Conservation (phyloP, 2,797 vertebrate genomes). For the Synanceia verrucosa region DNA sequence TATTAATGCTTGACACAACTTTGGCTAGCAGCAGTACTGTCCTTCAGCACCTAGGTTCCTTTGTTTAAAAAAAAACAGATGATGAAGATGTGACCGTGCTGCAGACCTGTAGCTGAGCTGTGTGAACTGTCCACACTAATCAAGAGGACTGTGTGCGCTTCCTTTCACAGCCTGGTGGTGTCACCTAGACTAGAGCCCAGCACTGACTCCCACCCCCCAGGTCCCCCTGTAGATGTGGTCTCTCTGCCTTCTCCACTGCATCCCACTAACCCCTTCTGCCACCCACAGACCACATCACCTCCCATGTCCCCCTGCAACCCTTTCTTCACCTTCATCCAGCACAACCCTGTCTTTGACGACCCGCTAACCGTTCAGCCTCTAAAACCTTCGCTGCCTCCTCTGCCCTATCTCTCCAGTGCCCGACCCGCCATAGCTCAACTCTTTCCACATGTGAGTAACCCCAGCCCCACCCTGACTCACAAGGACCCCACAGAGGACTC, state of each 20-base stretch:
- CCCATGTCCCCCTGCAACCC: slow-evolving; percentile 86
- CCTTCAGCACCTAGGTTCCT: no score
- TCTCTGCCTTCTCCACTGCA: slow-evolving; percentile 73
- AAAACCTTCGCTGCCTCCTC: slow-evolving; percentile 87
- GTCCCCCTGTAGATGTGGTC: slow-evolving; percentile 65
- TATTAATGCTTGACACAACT: no score
- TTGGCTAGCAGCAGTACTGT: no score
- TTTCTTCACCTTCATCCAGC: slow-evolving; percentile 87
- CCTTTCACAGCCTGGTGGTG: slow-evolving; percentile 93
- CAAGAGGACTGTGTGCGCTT: slow-evolving; percentile 87
- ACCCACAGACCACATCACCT: slow-evolving; percentile 70
- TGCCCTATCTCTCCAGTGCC: slow-evolving; percentile 89
- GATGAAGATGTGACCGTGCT: slow-evolving; percentile 2
- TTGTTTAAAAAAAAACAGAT: no score
- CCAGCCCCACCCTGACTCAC: slow-evolving; percentile 20
- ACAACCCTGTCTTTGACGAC: slow-evolving; percentile 90
- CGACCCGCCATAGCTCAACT: slow-evolving; percentile 76
- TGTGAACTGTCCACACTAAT: slow-evolving; percentile 80
- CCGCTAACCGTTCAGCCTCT: slow-evolving; percentile 82
- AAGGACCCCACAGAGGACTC: slow-evolving; percentile 6
- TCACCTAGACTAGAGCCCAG: slow-evolving; percentile 89
- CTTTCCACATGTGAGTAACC: slow-evolving; percentile 64
- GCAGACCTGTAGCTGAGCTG: slow-evolving; percentile 8
- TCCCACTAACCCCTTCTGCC: slow-evolving; percentile 82
- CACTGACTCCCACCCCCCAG: slow-evolving; percentile 73